These are phyloP conservation scores for Macrosiphum euphorbiae DNA, from an alignment of 2,888 invertebrate genomes.

Conservation along the genomic window DNA sequence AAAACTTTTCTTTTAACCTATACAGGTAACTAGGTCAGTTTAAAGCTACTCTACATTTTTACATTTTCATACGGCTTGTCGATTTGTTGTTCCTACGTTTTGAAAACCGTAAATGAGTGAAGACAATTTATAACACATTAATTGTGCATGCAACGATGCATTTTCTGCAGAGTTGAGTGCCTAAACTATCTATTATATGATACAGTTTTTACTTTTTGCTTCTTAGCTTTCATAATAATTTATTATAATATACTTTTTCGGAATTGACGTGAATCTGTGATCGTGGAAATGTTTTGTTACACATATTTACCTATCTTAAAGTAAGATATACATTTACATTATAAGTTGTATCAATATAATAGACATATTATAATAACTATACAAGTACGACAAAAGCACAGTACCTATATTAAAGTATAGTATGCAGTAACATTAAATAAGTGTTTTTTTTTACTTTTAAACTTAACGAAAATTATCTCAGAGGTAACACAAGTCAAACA, in stretches of 20 bases:
- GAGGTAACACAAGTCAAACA: constrained; percentile 42
- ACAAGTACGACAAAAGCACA: not conserved
- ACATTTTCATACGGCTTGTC: not conserved
- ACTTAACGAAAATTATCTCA: constrained; percentile 7
- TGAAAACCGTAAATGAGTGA: not conserved
- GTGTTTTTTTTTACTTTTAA: constrained; percentile 11
- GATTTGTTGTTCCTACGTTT: not conserved
- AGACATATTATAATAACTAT: not conserved
- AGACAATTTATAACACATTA: not conserved
- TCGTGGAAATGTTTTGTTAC: not conserved
- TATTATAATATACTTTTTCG: not conserved
- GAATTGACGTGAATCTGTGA: not conserved
- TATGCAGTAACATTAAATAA: not conserved
- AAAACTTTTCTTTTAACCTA: not conserved
- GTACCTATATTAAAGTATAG: not conserved
- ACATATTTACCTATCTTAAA: not conserved
- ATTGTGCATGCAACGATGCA: not conserved
- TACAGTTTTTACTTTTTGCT: not conserved
- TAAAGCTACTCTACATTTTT: not conserved
- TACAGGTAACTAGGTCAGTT: not conserved
- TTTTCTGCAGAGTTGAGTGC: not conserved
- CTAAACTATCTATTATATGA: not conserved
- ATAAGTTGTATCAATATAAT: not conserved
- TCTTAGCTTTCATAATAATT: not conserved
- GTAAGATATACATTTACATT: not conserved